These are phyloP conservation scores for Upupa epops DNA, from an alignment of 2,113 vertebrate species.

Conservation along the genomic window DNA sequence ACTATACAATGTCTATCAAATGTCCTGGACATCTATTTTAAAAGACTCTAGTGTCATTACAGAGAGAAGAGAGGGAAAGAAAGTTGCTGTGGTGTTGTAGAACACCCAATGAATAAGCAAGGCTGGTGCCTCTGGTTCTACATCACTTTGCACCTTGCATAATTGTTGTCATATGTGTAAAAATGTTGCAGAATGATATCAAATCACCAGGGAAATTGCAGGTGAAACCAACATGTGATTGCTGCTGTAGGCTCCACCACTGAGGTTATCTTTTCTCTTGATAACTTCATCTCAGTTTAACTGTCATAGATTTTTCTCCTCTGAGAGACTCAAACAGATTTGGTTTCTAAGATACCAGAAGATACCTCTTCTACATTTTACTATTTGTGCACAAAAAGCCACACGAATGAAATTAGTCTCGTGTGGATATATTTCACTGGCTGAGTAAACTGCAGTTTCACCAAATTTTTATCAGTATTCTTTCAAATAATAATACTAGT, in stretches of 20 bases:
- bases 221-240: background rate
- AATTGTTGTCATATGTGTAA: background rate
- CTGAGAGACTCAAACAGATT: background rate
- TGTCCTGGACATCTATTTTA: background rate
- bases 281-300: background rate
- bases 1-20: background rate
- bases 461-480: background rate
- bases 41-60: background rate
- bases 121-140: background rate
- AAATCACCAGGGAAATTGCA: background rate
- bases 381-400: background rate
- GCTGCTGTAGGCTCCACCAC: background rate
- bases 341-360: conserved; percentile 55
- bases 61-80: background rate
- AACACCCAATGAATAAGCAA: background rate
- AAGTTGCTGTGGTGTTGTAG: background rate
- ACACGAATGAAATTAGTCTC: background rate
- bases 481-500: background rate
- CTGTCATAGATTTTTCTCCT: background rate
- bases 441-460: background rate
- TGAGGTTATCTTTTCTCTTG: background rate
- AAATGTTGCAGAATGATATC: background rate
- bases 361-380: conserved; percentile 16
- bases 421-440: background rate
- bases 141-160: background rate